phyloP scores from a whole-genome alignment of 2,113 vertebrate genomes.

The Albula goreensis region DNA sequence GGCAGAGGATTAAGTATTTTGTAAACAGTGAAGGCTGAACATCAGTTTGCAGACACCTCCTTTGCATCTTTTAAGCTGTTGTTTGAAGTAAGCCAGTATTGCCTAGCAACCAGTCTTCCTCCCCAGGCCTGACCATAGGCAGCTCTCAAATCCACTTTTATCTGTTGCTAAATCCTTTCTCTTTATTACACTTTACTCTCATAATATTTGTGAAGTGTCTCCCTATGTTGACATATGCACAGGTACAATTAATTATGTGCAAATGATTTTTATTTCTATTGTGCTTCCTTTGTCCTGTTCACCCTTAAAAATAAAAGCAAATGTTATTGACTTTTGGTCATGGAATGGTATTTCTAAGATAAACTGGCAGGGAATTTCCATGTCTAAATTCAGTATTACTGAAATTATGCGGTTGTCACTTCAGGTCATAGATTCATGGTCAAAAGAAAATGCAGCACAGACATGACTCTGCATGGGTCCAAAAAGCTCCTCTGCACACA shows the following conservation, averaged over 20 bases:
- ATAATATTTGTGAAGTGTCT: background rate
- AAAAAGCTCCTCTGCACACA: background rate
- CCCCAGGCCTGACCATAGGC: background rate
- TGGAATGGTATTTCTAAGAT: background rate
- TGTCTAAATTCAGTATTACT: background rate
- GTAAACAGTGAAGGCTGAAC: background rate
- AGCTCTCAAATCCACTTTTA: slow-evolving; percentile 4
- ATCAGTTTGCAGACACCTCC: background rate
- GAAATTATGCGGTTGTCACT: background rate
- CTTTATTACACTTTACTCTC: background rate
- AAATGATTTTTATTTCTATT: slow-evolving; percentile 16
- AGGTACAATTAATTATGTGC: background rate
- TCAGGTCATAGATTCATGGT: background rate
- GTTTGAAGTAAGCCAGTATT: slow-evolving; percentile 13
- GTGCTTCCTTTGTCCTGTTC: background rate
- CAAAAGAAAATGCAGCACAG: background rate
- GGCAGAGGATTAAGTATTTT: background rate
- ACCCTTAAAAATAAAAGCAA: background rate
- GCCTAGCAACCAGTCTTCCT: slow-evolving; percentile 16
- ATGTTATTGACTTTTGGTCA: background rate
- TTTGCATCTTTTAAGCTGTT: slow-evolving; percentile 7
- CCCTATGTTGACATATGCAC: background rate
- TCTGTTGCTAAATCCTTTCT: background rate
- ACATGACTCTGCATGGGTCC: background rate
- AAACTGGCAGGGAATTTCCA: background rate